phyloP scores from a whole-genome alignment of 2,888 invertebrate species.

The Leucophenga montana region DNA sequence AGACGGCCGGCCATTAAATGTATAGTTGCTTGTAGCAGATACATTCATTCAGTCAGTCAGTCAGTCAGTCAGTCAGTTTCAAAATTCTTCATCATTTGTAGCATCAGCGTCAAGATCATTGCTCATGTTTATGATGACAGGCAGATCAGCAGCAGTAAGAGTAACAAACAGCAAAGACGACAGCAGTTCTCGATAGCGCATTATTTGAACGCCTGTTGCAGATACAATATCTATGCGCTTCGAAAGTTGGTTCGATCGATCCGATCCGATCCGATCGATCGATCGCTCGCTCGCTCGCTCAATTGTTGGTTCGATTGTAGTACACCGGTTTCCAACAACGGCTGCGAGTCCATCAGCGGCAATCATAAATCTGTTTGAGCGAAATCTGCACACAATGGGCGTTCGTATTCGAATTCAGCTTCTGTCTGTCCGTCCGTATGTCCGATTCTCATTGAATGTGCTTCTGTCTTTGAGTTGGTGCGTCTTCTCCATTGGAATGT shows the following conservation, averaged over 20 bases:
- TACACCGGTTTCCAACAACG: conserved; percentile 8
- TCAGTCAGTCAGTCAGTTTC: conserved; percentile 19
- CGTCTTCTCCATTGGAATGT: neutral
- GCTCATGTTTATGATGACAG: conserved; percentile 71
- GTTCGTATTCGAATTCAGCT: conserved; percentile 54
- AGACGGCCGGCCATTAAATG: too few species aligned
- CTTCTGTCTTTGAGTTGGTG: neutral
- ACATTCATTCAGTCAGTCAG: neutral
- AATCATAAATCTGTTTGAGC: conserved; percentile 66
- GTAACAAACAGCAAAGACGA: conserved; percentile 26
- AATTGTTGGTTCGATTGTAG: conserved; percentile 1
- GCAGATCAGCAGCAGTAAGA: conserved; percentile 45
- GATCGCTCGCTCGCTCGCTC: neutral
- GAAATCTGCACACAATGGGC: conserved; percentile 70
- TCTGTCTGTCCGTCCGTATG: conserved; percentile 35
- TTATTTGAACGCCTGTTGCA: conserved; percentile 28
- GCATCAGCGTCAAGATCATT: conserved; percentile 72
- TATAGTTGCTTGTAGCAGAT: too few species aligned
- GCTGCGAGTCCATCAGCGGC: conserved; percentile 44
- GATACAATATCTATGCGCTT: neutral
- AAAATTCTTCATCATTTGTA: conserved; percentile 71
- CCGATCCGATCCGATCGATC: neutral
- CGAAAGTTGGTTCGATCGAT: conserved; percentile 14
- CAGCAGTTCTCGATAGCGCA: conserved; percentile 25
- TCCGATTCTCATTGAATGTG: conserved; percentile 24